These are phyloP conservation scores for Hydrotaea diabolus DNA, from an alignment of 2,888 invertebrate genomes.

Conservation along the genomic window DNA sequence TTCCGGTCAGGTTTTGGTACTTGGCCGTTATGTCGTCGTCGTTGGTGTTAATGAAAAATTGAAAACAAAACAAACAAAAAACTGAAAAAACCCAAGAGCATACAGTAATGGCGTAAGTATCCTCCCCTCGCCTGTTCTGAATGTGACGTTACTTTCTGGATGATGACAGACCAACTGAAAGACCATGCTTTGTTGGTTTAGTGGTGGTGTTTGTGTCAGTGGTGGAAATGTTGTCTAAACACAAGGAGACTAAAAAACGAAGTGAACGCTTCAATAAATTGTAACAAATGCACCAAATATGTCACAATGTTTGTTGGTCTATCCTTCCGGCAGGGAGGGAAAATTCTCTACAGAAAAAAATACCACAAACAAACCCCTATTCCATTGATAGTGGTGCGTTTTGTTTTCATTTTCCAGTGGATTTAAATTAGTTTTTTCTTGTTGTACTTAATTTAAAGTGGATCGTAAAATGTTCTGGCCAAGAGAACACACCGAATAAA, in stretches of 20 bases:
- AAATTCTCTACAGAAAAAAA: not conserved
- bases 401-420: not conserved
- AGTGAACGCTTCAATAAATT: conserved; percentile 56
- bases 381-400: not conserved
- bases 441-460: conserved; percentile 6
- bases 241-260: conserved; percentile 54
- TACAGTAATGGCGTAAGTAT: conserved; percentile 24
- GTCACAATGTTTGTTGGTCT: conserved; percentile 41
- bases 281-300: conserved; percentile 38
- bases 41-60: conserved; percentile 64
- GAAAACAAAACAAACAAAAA: too few relatives aligned
- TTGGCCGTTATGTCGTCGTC: conserved; percentile 59
- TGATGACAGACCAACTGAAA: conserved; percentile 11
- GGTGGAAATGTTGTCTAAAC: conserved; percentile 40
- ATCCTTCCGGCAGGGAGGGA: not conserved
- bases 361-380: conserved; percentile 24
- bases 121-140: not conserved
- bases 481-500: not conserved
- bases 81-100: not conserved
- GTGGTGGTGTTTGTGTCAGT: conserved; percentile 24
- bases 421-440: not conserved
- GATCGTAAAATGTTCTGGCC: conserved; percentile 24
- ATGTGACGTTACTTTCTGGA: not conserved
- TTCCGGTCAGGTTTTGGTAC: conserved; percentile 75
- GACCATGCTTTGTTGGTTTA: not conserved